Percentiles rank a stretch among this genome's conserved stretches.
Conservation (phyloP, 1,140 invertebrate genomes). For the Ladona fulva region DNA sequence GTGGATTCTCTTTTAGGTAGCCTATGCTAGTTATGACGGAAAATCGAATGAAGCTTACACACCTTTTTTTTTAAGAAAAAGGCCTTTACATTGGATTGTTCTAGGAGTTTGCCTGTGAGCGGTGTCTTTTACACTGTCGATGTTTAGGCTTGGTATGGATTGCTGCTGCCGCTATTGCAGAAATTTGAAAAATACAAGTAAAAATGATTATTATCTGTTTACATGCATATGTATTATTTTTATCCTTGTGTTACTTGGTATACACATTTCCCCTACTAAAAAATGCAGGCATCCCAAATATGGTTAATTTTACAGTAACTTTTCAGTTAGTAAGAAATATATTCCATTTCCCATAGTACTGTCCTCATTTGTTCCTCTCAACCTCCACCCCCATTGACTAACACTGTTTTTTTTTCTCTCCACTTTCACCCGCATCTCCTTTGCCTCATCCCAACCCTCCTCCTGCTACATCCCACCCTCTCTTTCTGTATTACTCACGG, state of each 20-base stretch:
- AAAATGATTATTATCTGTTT: slow-evolving; percentile 14
- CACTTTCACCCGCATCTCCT: background rate
- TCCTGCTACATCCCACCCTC: background rate
- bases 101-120: slow-evolving; percentile 15
- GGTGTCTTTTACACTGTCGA: slow-evolving; percentile 7
- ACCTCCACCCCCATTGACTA: slow-evolving; percentile 13
- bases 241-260: slow-evolving; percentile 16
- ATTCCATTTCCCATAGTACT: background rate
- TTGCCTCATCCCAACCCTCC: background rate
- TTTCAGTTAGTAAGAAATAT: background rate
- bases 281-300: background rate
- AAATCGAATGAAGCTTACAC: slow-evolving; percentile 14
- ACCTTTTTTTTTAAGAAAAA: background rate
- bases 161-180: slow-evolving; percentile 21
- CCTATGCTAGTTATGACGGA: slow-evolving; percentile 12
- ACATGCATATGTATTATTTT: slow-evolving; percentile 22
- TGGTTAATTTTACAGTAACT: background rate
- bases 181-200: slow-evolving; percentile 17
- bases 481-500: slow-evolving; percentile 19
- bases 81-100: slow-evolving; percentile 14
- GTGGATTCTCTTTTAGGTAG: slow-evolving; percentile 15
- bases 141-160: slow-evolving; percentile 16
- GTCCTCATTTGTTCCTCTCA: slow-evolving; percentile 7
- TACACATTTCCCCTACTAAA: slow-evolving; percentile 14
- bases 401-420: slow-evolving; percentile 14